Base-by-base conservation (phyloP, 2,888 invertebrate species). In the Eupithecia tripunctaria region DNA sequence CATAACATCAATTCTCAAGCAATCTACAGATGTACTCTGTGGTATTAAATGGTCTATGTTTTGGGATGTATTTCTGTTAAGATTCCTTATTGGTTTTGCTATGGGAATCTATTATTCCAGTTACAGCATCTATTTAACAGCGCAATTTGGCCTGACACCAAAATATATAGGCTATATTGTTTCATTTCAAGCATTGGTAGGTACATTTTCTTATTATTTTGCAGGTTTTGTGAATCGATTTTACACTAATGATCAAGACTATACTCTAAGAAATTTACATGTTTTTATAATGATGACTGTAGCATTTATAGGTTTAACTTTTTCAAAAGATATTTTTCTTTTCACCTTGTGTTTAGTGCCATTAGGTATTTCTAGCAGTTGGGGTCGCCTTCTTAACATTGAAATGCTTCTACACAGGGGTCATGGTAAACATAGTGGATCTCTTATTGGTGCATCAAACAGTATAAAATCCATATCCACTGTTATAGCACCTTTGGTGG, bases 161-260 rank as follows among this genome's bases (percentile, higher is more conserved):
- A 95, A 95, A 80, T 91, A 95, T 84, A 87, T 95, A 72, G 96
- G 96, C 14, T 96, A 96, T 85, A 95, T 95, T 29, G 95, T 96
- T 84, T 96, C 96, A 70, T 95, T 95, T 78, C 95, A 96, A 84
- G 95, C 96, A 77, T 84, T 94, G 5, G 85, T 96, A 64, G 95
- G 95, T 51, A 92, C 95, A 10, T 71, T 94, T 41, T 91, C 95
- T 15, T 95, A 95, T 80, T 95, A 95, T 81, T 93, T 91, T 67
- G 93, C 95, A 76, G 93, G 95, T 69, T 90, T 86, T 76, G 93
- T 96, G 25, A 95, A 94, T 80, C 90, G 87, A 70, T 93, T 95
- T 82, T 96, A 96, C 82, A 86, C 78, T 60, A 81, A 91, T 67
- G 95, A 95, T 78, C 82, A 84, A 71, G 91, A 94, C 81, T 95